Conservation (phyloP, 2,797 vertebrate species). For the Thamnophis elegans region DNA sequence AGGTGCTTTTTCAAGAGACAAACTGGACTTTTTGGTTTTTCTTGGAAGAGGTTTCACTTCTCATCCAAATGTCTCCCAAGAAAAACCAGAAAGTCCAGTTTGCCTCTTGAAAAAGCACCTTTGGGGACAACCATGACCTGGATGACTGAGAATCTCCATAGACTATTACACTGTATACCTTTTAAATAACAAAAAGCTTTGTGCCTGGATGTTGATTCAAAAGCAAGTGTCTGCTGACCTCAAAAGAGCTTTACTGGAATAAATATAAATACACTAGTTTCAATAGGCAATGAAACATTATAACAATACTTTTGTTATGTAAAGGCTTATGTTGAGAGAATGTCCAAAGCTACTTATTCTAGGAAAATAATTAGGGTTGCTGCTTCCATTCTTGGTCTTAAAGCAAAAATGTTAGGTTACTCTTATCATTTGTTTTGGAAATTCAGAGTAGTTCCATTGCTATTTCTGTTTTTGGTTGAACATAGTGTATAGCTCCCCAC, state of each 20-base stretch:
- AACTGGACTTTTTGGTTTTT: too few species aligned
- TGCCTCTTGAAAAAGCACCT: too few species aligned
- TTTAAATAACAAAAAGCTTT: neutral
- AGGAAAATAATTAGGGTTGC: conserved; percentile 21
- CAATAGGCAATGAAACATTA: neutral
- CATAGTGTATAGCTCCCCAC: neutral
- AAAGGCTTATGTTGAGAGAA: conserved; percentile 30
- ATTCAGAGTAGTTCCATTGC: conserved; percentile 16
- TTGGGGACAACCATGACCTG: too few species aligned
- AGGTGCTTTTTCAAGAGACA: too few species aligned
- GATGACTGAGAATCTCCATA: too few species aligned
- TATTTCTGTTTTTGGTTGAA: neutral
- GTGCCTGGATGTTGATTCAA: neutral
- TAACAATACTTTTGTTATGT: conserved; percentile 3
- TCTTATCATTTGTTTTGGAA: conserved; percentile 7
- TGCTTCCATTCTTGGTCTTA: conserved; percentile 19
- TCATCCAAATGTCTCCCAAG: too few species aligned
- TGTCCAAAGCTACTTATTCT: neutral
- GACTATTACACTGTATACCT: neutral
- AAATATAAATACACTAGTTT: neutral
- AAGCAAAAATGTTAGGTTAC: conserved; percentile 8
- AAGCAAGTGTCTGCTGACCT: neutral
- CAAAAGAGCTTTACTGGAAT: neutral
- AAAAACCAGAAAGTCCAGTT: too few species aligned
- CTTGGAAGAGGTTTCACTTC: too few species aligned